Percentiles rank a stretch among this genome's conserved stretches.
Evolutionary conservation across 2,888 invertebrate species (phyloP).

Genomic region (Dysmachus trigonus): DNA sequence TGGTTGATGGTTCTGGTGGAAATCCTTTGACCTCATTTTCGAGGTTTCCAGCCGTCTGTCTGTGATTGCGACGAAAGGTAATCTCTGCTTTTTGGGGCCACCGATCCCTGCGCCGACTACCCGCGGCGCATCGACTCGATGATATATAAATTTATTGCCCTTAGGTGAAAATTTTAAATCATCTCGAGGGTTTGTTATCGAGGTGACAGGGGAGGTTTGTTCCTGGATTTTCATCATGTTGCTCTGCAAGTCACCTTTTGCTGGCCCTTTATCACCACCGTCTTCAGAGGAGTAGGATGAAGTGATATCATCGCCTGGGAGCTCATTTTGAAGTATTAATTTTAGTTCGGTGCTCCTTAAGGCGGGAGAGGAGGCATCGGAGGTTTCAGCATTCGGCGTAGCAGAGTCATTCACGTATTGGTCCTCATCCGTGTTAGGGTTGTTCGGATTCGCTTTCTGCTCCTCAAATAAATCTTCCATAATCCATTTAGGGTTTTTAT

Average conservation of each 20-base stretch:
- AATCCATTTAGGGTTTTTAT: conserved; percentile 53
- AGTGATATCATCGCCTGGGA: conserved; percentile 57
- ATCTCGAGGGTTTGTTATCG: conserved; percentile 3
- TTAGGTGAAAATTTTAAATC: conserved; percentile 48
- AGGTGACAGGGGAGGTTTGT: background rate
- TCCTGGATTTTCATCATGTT: background rate
- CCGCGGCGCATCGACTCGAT: conserved; percentile 60
- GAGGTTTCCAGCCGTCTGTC: conserved; percentile 61
- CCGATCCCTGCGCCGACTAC: conserved; percentile 55
- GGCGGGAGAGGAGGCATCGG: background rate
- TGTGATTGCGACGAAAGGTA: conserved; percentile 64
- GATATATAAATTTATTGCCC: conserved; percentile 61
- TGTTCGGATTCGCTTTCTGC: conserved; percentile 53
- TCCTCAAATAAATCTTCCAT: conserved; percentile 59
- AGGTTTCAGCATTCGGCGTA: background rate
- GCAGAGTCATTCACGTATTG: conserved; percentile 46
- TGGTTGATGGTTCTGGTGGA: conserved; percentile 54
- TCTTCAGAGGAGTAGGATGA: conserved; percentile 50
- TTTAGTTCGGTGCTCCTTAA: conserved; percentile 47
- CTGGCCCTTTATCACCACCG: conserved; percentile 33
- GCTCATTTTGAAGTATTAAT: conserved; percentile 54
- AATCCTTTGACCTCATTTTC: conserved; percentile 59
- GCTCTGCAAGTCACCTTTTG: background rate
- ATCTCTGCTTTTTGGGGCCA: conserved; percentile 58
- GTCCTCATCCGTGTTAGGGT: conserved; percentile 47